A percentile compares a stretch with the other conserved stretches of the same genome.
These are phyloP conservation scores for Euglossa dilemma DNA, from an alignment of 1,140 invertebrate genomes.

Conservation along the genomic window DNA sequence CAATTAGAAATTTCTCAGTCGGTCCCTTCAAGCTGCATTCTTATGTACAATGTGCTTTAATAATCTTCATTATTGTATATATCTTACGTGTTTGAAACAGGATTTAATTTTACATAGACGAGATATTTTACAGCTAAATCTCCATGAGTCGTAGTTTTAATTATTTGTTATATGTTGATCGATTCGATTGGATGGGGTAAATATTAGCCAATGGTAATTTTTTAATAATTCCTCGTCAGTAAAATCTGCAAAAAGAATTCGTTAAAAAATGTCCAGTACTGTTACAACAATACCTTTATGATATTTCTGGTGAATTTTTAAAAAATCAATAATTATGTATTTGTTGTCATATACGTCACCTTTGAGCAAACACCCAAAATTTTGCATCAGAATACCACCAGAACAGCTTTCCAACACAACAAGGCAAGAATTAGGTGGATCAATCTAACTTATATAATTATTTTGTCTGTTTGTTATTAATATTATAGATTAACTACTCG, in stretches of 20 bases:
- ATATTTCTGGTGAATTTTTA: not conserved
- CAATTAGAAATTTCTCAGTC: not conserved
- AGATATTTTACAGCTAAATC: not conserved
- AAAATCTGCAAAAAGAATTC: not conserved
- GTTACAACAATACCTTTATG: not conserved
- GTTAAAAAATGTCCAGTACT: not conserved
- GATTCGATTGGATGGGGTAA: not conserved
- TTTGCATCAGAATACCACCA: not conserved
- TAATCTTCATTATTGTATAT: not conserved
- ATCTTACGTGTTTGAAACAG: not conserved
- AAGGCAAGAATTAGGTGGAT: not conserved
- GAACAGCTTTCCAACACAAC: not conserved
- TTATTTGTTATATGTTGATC: not conserved
- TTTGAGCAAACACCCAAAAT: not conserved
- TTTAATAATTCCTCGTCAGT: not conserved
- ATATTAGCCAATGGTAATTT: not conserved
- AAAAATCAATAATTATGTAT: slow-evolving; percentile 5
- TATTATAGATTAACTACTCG: not conserved
- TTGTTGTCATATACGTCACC: slow-evolving; percentile 48
- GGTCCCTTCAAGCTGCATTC: not conserved
- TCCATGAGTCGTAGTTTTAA: not conserved
- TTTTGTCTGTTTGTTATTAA: not conserved
- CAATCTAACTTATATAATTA: not conserved
- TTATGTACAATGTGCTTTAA: not conserved
- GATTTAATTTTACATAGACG: not conserved